A percentile compares a stretch with the other conserved stretches of the same genome.
These are phyloP conservation scores for Chrysomallon squamiferum DNA, from an alignment of 1,140 invertebrate species.

Conservation along the genomic window DNA sequence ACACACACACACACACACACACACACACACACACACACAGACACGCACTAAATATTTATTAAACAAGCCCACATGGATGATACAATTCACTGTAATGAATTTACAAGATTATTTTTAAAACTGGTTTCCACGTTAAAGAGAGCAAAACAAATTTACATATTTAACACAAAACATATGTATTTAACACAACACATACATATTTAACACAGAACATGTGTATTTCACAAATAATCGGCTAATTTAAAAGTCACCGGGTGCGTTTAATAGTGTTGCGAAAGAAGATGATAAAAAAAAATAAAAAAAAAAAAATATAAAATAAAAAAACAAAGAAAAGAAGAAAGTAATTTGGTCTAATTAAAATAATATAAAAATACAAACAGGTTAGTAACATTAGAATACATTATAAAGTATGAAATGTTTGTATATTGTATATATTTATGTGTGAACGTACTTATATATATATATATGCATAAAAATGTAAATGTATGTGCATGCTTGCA, in stretches of 20 bases:
- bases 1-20: background rate
- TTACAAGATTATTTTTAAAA: background rate
- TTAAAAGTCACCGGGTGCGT: background rate
- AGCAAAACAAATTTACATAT: background rate
- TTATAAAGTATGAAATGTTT: background rate
- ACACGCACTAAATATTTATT: background rate
- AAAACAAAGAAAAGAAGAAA: too few relatives aligned
- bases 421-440: background rate
- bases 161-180: too few relatives aligned
- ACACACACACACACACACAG: background rate
- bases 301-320: too few relatives aligned
- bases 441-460: slow-evolving; percentile 4
- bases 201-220: background rate
- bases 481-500: slow-evolving; percentile 16
- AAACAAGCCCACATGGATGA: background rate
- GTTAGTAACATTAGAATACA: background rate
- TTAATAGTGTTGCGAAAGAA: too few relatives aligned
- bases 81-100: background rate
- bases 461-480: slow-evolving; percentile 14
- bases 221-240: background rate
- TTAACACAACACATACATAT: background rate
- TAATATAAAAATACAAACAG: background rate
- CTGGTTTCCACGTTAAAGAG: background rate
- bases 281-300: too few relatives aligned
- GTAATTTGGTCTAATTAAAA: too few relatives aligned